Evolutionary conservation across 1,140 invertebrate species (phyloP).

Genomic region (Stegodyphus dumicola): DNA sequence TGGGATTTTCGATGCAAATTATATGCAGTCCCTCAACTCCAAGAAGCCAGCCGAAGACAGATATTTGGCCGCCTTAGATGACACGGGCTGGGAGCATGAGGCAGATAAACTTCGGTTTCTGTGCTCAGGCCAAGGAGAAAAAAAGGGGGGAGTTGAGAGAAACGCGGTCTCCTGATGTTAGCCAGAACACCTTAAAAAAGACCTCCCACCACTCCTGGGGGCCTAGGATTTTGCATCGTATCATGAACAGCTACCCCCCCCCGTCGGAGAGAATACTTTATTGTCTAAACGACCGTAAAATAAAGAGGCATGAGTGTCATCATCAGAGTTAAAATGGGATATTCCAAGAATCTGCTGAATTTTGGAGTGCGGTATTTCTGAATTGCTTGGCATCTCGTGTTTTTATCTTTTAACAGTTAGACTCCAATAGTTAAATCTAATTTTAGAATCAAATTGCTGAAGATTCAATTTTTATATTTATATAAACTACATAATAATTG

Average conservation of each 20-base stretch:
- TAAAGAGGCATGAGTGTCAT: not conserved
- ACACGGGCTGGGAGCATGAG: not conserved
- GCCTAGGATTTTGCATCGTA: not conserved
- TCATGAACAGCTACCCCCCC: not conserved
- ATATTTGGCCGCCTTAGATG: not conserved
- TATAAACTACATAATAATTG: too few relatives aligned
- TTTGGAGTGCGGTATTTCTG: too few relatives aligned
- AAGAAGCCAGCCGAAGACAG: not conserved
- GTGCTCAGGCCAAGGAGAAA: not conserved
- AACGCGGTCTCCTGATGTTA: slow-evolving; percentile 4
- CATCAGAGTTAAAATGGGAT: too few relatives aligned
- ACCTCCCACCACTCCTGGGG: slow-evolving; percentile 28
- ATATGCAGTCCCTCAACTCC: not conserved
- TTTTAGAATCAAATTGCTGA: too few relatives aligned
- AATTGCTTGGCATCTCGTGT: too few relatives aligned
- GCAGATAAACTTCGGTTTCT: not conserved
- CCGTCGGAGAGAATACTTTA: slow-evolving; percentile 13
- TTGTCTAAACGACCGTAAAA: slow-evolving; percentile 26
- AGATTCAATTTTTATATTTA: too few relatives aligned
- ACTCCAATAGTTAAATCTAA: too few relatives aligned
- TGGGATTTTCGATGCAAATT: not conserved
- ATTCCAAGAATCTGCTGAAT: too few relatives aligned
- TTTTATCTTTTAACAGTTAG: too few relatives aligned
- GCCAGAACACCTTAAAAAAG: slow-evolving; percentile 29
- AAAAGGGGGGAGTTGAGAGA: not conserved